Conservation (phyloP, 2,888 invertebrate species). For the Conchocele bisecta region DNA sequence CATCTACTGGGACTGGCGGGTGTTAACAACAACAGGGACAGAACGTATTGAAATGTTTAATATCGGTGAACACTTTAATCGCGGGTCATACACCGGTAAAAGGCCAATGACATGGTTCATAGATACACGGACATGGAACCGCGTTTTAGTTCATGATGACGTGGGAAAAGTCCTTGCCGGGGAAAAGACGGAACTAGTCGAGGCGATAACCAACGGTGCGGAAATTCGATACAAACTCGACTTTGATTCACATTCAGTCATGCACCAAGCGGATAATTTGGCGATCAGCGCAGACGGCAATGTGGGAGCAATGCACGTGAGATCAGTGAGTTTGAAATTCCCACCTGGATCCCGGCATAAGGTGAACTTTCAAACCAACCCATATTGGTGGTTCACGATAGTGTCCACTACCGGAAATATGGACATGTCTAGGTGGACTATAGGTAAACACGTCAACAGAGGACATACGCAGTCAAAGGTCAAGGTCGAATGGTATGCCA, state of each 20-base stretch:
- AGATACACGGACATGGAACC: conserved; percentile 54
- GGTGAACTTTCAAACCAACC: conserved; percentile 56
- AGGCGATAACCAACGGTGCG: conserved; percentile 52
- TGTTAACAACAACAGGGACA: conserved; percentile 53
- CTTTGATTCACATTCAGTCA: conserved; percentile 49
- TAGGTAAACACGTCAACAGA: conserved; percentile 57
- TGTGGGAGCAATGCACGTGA: conserved; percentile 57
- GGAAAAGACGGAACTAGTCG: conserved; percentile 32
- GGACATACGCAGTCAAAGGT: conserved; percentile 53
- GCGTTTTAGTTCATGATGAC: conserved; percentile 48
- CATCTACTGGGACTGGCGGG: conserved; percentile 59
- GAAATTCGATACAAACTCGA: conserved; percentile 53
- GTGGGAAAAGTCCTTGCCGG: conserved; percentile 45
- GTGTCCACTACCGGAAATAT: conserved; percentile 54
- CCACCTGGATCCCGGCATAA: conserved; percentile 48
- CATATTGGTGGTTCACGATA: conserved; percentile 59
- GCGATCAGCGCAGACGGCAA: conserved; percentile 56
- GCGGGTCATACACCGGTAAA: conserved; percentile 41
- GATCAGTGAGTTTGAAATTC: conserved; percentile 55
- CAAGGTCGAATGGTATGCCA: conserved; percentile 55
- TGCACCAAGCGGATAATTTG: conserved; percentile 53
- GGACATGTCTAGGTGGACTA: conserved; percentile 58
- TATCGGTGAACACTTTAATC: conserved; percentile 52
- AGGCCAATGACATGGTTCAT: conserved; percentile 61
- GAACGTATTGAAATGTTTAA: conserved; percentile 54